Conservation (phyloP, 2,888 invertebrate genomes). For the Tuberolachnus salignus region DNA sequence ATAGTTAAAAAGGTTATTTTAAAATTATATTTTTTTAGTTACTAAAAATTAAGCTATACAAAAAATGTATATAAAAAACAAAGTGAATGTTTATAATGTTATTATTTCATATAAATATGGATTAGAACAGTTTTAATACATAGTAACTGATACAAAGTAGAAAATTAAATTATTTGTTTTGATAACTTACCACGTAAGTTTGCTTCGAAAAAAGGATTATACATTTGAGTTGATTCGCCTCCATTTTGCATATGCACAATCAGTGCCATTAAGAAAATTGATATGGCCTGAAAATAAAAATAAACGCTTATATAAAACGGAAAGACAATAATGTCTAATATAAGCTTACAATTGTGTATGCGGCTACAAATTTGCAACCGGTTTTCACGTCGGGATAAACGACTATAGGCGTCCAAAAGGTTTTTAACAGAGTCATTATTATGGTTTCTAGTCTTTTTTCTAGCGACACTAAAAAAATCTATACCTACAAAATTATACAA, state of each 20-base stretch:
- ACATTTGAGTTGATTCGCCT: constrained; percentile 88
- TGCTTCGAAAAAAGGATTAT: constrained; percentile 87
- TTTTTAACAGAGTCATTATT: constrained; percentile 73
- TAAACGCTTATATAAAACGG: neutral
- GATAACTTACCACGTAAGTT: constrained; percentile 76
- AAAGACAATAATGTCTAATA: constrained; percentile 14
- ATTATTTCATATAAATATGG: too few species aligned
- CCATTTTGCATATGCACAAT: constrained; percentile 79
- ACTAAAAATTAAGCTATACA: too few species aligned
- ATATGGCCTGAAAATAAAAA: constrained; percentile 68
- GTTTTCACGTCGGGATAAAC: constrained; percentile 80
- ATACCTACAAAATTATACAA: neutral
- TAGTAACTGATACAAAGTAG: too few species aligned
- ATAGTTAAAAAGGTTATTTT: too few species aligned
- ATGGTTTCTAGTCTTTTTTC: neutral
- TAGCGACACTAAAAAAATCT: neutral
- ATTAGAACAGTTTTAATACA: too few species aligned
- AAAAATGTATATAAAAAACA: too few species aligned
- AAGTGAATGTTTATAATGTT: too few species aligned
- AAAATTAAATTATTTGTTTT: neutral
- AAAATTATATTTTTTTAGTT: too few species aligned
- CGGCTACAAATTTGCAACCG: constrained; percentile 79
- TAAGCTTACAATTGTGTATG: constrained; percentile 71
- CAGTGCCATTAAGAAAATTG: constrained; percentile 75
- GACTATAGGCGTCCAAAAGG: constrained; percentile 88